Percentiles rank a stretch among this genome's conserved stretches.
These are phyloP conservation scores for Rynchops niger DNA, from an alignment of 2,113 vertebrate species.

Conservation along the genomic window DNA sequence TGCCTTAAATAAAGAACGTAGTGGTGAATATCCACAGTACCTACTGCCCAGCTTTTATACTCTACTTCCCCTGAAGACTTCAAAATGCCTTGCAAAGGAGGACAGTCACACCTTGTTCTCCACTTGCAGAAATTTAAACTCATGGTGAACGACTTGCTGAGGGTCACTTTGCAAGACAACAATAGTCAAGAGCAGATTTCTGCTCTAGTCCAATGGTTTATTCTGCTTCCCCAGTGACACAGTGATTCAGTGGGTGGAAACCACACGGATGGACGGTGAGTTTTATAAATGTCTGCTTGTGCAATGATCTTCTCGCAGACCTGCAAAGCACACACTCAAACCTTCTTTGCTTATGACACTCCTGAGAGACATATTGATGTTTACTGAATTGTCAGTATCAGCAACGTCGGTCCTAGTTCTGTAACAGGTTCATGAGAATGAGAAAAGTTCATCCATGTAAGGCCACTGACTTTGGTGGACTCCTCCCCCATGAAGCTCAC, in stretches of 20 bases:
- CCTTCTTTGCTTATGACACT: neutral
- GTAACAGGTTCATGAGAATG: neutral
- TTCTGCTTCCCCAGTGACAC: neutral
- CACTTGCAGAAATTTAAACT: neutral
- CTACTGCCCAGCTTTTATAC: neutral
- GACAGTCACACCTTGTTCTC: neutral
- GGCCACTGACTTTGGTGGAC: neutral
- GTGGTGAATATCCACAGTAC: neutral
- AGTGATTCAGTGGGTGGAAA: neutral
- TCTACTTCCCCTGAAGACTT: neutral
- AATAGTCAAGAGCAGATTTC: neutral
- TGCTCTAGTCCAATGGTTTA: neutral
- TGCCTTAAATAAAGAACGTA: neutral
- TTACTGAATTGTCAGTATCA: neutral
- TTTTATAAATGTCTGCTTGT: neutral
- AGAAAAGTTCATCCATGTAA: neutral
- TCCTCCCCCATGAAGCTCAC: neutral
- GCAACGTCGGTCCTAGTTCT: neutral
- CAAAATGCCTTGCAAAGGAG: neutral
- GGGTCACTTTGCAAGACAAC: neutral
- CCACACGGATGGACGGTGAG: rapidly evolving
- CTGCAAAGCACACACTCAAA: neutral
- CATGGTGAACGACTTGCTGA: neutral
- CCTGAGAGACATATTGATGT: rapidly evolving
- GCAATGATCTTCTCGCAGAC: neutral